phyloP scores from a whole-genome alignment of 2,113 vertebrate genomes.

The Dicerorhinus sumatrensis region DNA sequence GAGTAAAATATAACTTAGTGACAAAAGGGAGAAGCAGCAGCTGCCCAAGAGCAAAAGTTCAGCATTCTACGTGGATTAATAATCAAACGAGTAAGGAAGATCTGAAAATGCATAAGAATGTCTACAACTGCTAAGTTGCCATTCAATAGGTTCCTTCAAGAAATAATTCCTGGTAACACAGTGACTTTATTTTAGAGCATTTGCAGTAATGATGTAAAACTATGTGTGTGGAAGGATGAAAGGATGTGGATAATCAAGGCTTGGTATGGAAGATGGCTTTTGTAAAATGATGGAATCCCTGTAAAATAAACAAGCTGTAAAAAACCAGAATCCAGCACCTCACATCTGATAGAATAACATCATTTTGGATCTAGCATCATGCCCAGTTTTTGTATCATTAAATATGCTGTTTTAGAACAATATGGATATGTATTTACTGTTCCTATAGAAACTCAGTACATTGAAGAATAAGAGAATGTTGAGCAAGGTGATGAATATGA shows the following conservation, averaged over 20 bases:
- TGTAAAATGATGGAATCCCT: conserved; percentile 79
- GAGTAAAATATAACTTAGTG: background rate
- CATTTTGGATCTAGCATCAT: conserved; percentile 67
- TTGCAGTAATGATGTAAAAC: conserved; percentile 67
- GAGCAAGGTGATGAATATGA: background rate
- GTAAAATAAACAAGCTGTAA: conserved; percentile 84
- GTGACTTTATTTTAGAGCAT: conserved; percentile 69
- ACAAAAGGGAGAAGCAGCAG: background rate
- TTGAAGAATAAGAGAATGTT: background rate
- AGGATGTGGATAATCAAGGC: background rate
- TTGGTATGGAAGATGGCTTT: conserved; percentile 20
- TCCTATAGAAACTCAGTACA: fast-evolving
- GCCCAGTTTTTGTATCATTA: conserved; percentile 78
- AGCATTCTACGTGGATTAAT: background rate
- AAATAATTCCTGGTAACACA: conserved; percentile 76
- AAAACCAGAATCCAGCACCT: conserved; percentile 79
- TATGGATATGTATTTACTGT: background rate
- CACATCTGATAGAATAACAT: conserved; percentile 84
- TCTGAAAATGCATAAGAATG: background rate
- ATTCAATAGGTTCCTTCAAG: conserved; percentile 63
- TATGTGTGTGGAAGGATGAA: background rate
- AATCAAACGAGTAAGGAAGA: background rate
- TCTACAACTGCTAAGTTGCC: conserved; percentile 33
- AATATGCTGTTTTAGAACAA: background rate
- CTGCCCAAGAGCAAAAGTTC: background rate